Evolutionary conservation across 2,113 vertebrate species (phyloP).

Genomic region (Serilophus lunatus): DNA sequence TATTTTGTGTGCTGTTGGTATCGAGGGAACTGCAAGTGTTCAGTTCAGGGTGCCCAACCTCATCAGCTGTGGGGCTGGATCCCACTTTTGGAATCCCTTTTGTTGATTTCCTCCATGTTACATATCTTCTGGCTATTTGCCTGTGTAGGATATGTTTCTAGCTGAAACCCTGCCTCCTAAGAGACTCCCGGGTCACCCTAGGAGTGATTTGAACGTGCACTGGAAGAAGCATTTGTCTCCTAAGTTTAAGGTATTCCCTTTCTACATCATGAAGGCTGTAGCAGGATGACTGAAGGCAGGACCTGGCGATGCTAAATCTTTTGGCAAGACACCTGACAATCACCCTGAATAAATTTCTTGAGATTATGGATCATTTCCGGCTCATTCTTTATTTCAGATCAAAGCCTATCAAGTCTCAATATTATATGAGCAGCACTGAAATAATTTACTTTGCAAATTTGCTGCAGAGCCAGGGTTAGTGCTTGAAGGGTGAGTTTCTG

Average conservation of each 20-base stretch:
- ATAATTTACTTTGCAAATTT: not conserved
- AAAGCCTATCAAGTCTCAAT: not conserved
- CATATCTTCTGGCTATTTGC: not conserved
- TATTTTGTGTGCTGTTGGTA: not conserved
- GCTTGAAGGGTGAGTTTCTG: not conserved
- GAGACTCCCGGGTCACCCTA: not conserved
- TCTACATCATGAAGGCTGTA: accelerated
- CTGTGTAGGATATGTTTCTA: not conserved
- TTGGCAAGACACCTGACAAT: not conserved
- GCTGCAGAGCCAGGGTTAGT: not conserved
- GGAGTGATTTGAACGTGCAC: not conserved
- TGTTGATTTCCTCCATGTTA: not conserved
- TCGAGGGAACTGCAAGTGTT: not conserved
- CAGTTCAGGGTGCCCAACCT: not conserved
- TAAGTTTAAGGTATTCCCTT: not conserved
- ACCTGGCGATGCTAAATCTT: not conserved
- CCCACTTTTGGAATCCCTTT: not conserved
- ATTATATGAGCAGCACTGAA: not conserved
- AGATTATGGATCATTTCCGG: not conserved
- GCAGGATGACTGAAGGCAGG: not conserved
- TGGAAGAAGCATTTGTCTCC: not conserved
- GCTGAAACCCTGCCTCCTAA: not conserved
- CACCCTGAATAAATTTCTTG: not conserved
- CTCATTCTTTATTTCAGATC: not conserved
- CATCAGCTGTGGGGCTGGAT: not conserved